phyloP scores from a whole-genome alignment of 2,797 vertebrate species.

The Enteromius argenteus region DNA sequence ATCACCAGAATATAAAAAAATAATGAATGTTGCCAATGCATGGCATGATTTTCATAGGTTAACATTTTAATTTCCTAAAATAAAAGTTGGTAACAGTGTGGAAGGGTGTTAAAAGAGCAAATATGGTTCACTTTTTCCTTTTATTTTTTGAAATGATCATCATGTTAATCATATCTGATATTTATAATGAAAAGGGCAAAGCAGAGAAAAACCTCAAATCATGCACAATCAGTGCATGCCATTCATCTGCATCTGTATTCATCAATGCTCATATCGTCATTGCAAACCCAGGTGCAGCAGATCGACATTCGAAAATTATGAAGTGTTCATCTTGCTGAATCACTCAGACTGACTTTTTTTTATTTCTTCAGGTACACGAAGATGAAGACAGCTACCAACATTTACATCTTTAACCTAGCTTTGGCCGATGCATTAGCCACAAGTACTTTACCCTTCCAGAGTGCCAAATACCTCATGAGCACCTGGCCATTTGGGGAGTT shows the following conservation, averaged over 20 bases:
- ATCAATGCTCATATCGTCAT: conserved; percentile 1
- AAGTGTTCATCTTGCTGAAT: background rate
- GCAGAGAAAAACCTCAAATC: background rate
- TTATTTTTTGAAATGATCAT: background rate
- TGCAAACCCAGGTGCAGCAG: conserved; percentile 27
- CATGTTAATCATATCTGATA: conserved; percentile 1
- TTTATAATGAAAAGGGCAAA: conserved; percentile 35
- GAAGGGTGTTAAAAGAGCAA: background rate
- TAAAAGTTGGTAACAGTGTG: background rate
- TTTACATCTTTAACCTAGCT: conserved; percentile 98
- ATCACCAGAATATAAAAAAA: background rate
- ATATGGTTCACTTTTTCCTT: background rate
- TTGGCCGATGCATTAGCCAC: conserved; percentile 92
- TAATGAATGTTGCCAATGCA: background rate
- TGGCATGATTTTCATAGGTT: background rate
- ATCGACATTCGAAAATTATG: background rate
- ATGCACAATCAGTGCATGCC: background rate
- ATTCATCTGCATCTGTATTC: conserved; percentile 28
- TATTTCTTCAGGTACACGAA: conserved; percentile 89
- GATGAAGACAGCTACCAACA: conserved; percentile 98
- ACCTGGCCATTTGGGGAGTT: conserved; percentile 94
- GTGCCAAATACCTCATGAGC: conserved; percentile 93
- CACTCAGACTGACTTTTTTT: background rate
- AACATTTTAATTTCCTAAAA: background rate
- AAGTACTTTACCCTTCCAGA: conserved; percentile 97